Evolutionary conservation across 2,888 invertebrate genomes (phyloP), one percentile per base, ranked within the genome.

Genomic region (Xestia sexstrigata): DNA sequence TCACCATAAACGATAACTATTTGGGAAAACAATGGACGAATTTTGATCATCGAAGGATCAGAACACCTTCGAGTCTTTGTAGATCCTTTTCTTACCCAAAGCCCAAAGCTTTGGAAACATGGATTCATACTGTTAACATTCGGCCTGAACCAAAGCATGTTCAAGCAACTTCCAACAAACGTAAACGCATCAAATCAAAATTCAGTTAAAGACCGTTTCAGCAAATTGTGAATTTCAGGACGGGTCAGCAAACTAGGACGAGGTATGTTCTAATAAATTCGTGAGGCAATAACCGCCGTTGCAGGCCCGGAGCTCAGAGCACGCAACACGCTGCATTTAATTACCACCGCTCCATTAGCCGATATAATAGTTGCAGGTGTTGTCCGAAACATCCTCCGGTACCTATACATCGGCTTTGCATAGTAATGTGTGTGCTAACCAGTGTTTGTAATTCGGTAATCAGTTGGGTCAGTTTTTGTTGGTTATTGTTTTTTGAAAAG

Each of bases 301-400:
- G 78, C 83, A 85, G 84, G 62, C 66, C 60, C 62, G 58, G 55
- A 55, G 79, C 23, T 30, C 42, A 42, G 67, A 67, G 80, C 90
- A 90, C 84, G 88, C 90, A 85, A 87, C 79, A 70, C 68, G 71
- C 76, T 87, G 82, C 83, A 84, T 88, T 88, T 87, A 86, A 89
- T 89, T 82, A 88, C 77, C 62, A 79, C 78, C 84, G 89, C 88
- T 80, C 84, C 84, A 87, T 85, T 90, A 84, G 80, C 74, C 76
- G 79, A 85, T 82, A 82, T 80, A 79, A 87, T 79, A 87, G 82
- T 81, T 87, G 79, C 81, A 84, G 86, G 86, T 79, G 80, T 71
- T 74, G 52, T 66, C 66, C 45, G 71, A 75, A 84, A 80, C 76
- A 77, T 77, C 81, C 73, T 83, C 60, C 39, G 71, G 45, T 71